phyloP scores from a whole-genome alignment of 1,140 invertebrate genomes.

The Danaus plexippus region DNA sequence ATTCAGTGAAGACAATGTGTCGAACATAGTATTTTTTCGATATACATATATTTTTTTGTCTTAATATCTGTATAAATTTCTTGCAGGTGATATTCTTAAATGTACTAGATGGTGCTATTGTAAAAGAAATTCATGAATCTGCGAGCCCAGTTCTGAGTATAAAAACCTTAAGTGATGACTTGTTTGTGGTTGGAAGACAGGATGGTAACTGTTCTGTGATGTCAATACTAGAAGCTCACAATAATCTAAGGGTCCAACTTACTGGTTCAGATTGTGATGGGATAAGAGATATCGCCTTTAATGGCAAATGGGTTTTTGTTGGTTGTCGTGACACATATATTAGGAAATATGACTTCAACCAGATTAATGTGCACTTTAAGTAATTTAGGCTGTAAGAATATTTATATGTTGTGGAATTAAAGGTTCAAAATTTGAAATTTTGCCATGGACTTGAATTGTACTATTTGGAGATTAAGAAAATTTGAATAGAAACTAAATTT shows the following conservation, averaged over 20 bases:
- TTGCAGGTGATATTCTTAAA: constrained; percentile 52
- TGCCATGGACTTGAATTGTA: too few relatives aligned
- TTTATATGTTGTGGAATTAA: too few relatives aligned
- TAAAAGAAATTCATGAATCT: constrained; percentile 63
- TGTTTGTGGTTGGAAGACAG: constrained; percentile 68
- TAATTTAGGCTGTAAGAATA: constrained; percentile 20
- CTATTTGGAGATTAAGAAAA: too few relatives aligned
- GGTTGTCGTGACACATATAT: constrained; percentile 73
- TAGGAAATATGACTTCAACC: constrained; percentile 73
- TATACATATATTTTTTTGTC: too few relatives aligned
- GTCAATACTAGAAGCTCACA: constrained; percentile 45
- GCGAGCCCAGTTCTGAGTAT: constrained; percentile 66
- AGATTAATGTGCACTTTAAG: constrained; percentile 59
- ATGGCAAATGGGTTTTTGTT: constrained; percentile 73
- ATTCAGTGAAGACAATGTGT: too few relatives aligned
- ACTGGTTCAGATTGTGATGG: constrained; percentile 81
- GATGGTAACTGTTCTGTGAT: constrained; percentile 75
- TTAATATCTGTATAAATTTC: neutral
- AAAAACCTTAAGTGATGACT: constrained; percentile 40
- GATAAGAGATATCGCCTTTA: constrained; percentile 72
- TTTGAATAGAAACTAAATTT: too few relatives aligned
- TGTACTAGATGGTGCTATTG: constrained; percentile 37
- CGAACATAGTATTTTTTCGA: too few relatives aligned
- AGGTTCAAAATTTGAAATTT: too few relatives aligned
- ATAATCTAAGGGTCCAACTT: constrained; percentile 69